Evolutionary conservation across 2,113 vertebrate genomes (phyloP).

Genomic region (Chionodraco myersi): DNA sequence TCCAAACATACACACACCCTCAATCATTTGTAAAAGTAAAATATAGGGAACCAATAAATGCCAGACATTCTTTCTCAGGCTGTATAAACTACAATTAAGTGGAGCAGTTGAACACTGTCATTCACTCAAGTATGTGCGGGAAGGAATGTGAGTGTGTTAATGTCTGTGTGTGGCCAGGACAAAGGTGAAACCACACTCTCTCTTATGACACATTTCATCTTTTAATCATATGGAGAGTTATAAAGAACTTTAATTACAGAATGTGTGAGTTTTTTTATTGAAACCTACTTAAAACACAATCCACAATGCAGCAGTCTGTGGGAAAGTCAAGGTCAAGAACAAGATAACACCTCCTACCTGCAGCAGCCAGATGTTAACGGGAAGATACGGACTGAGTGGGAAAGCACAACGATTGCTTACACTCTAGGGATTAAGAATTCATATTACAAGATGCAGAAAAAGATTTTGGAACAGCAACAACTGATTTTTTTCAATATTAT

Average conservation of each 20-base stretch:
- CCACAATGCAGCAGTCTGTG: conserved; percentile 43
- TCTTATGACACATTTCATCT: conserved; percentile 24
- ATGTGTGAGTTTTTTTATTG: conserved; percentile 3
- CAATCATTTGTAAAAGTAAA: conserved; percentile 65
- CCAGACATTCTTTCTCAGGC: conserved; percentile 75
- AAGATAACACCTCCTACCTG: conserved; percentile 67
- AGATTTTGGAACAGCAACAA: background rate
- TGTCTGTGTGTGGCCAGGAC: conserved; percentile 66
- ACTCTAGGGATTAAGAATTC: conserved; percentile 4
- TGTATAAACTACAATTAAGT: conserved; percentile 82
- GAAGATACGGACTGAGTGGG: conserved; percentile 57
- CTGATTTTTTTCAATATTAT: conserved; percentile 9
- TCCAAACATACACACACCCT: conserved; percentile 50
- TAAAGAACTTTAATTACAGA: conserved; percentile 18
- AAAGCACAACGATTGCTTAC: conserved; percentile 23
- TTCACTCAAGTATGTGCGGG: conserved; percentile 72
- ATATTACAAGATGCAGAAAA: conserved; percentile 12
- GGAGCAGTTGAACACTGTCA: conserved; percentile 75
- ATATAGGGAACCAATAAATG: conserved; percentile 68
- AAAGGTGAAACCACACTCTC: conserved; percentile 46
- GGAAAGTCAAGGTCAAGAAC: conserved; percentile 69
- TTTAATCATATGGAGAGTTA: conserved; percentile 34
- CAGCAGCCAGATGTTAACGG: conserved; percentile 69
- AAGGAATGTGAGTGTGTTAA: conserved; percentile 68
- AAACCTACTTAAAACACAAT: conserved; percentile 40